Base-by-base conservation (phyloP, 2,797 vertebrate species). In the Trachurus trachurus region DNA sequence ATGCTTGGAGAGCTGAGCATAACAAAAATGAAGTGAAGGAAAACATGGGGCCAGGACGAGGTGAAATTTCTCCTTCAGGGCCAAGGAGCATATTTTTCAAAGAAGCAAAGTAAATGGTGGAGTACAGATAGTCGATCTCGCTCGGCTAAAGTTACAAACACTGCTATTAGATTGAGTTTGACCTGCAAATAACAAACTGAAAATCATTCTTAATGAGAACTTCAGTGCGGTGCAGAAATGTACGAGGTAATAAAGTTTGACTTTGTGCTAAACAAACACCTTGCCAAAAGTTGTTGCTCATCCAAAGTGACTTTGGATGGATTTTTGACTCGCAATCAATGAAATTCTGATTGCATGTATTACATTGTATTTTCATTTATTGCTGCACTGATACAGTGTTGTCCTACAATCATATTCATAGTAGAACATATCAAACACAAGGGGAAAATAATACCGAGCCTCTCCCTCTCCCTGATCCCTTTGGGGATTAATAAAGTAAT, bases 351-450 rank as follows among this genome's bases (percentile, higher is more conserved):
- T 76, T 66, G 57, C 44, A 19, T 16, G 54, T 31, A 34, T 34
- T 34, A 34, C 80, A 71, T 58, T 71, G 59, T 57, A 71, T 85
- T 79, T 82, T 74, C 65, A 85, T 78, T 78, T 66, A 72, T 66
- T 39, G 40, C 54, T 6, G 40, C 40, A 26, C n/a, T 40, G 57
- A 68, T 21, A 52, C 19, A 1, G 1, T 10, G 15, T 10, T 37
- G 53, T 47, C 49, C 21, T 0, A 2, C 44, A 11, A 45, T 22
- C 22, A 9, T 6, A 26, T 44, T 44, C 54, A 59, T 7, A n/a
- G 12, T 19, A 9, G 3, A 31, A 58, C 22, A 62, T 5, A 1
- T 77, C 58, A 37, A 69, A 56, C 10, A 53, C 2, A 22, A 6
- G 53, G 22, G 13, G 12, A 9, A 40, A 60, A 47, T 12, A 53